Evolutionary conservation across 2,797 vertebrate species (phyloP), one percentile per base, ranked within the genome.

Genomic region (Sebastes taczanowskii): DNA sequence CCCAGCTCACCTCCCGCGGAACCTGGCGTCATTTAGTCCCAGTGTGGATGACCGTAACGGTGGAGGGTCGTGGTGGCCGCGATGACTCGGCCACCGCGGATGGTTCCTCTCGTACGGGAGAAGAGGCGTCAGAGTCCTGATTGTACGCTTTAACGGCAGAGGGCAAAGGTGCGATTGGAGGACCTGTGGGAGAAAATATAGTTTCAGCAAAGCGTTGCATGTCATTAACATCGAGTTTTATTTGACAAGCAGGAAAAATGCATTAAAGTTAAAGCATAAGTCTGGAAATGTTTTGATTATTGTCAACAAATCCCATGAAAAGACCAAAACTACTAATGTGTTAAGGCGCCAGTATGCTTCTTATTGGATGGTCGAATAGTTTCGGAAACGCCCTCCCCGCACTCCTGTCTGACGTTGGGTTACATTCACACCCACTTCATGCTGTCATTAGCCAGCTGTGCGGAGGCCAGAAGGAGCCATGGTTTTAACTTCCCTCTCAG

Each of bases 21-120:
- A 94, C 91, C 91, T 95, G 94, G 91, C 90, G 93, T 96, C 95
- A 96, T 94, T 96, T 96, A 91, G 95, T 95, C 90, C 96, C 96
- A 0, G 95, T 96, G 92, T 95, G 93, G 89, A 96, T 96, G 89
- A 95, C 95, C 0, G 96, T 96, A 55, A 96, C 96, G 0, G 96
- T 96, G 90, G 96, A 93, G 76, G 93, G 94, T 42, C 95, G 93
- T 0, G 93, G 89, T 42, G 93, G 89, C 46, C 91, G 87, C 0
- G 90, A 18, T 0, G 82, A 71, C 23, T 95, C 94, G 0, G 81
- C 89, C 60, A 49, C 84, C 56, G 18, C 46, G 4, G 76, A 13
- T 0, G 90, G 46, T 13, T 95, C 94, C 69, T 94, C 94, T 7
- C 27, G 75, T 1, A 56, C 59, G 0, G 88, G 38, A 32, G 89